phyloP scores from a whole-genome alignment of 1,140 invertebrate species.

The Parasteatoda tepidariorum region DNA sequence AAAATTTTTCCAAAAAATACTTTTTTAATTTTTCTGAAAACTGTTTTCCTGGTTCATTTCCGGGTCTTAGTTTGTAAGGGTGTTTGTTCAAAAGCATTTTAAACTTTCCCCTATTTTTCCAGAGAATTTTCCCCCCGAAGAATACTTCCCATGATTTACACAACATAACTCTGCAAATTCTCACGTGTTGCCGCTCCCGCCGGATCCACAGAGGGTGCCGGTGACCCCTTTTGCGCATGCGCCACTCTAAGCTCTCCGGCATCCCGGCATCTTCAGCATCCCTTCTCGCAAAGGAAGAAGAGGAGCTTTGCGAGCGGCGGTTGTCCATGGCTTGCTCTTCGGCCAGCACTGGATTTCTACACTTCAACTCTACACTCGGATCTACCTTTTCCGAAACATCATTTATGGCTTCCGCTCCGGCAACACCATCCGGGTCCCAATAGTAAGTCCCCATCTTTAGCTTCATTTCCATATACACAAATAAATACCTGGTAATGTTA shows the following conservation, averaged over 20 bases:
- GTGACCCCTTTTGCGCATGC: neutral
- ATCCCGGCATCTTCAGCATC: neutral
- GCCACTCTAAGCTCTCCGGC: too few species aligned
- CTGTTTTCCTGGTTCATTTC: too few species aligned
- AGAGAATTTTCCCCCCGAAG: too few species aligned
- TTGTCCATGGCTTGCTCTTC: constrained; percentile 44
- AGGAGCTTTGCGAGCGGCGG: neutral
- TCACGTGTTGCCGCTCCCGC: neutral
- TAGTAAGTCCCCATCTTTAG: constrained; percentile 25
- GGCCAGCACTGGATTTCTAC: constrained; percentile 47
- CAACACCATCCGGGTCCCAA: constrained; percentile 32
- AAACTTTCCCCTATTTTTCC: too few species aligned
- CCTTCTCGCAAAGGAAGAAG: neutral
- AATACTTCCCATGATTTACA: too few species aligned
- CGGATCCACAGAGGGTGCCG: neutral
- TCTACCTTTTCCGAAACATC: neutral
- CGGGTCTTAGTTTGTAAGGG: too few species aligned
- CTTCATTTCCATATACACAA: neutral
- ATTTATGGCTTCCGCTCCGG: constrained; percentile 34
- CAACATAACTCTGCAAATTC: too few species aligned
- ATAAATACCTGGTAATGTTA: too few species aligned
- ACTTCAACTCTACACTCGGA: constrained; percentile 3
- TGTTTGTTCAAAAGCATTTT: too few species aligned
- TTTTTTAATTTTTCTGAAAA: too few species aligned
- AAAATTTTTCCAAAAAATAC: too few species aligned